A percentile compares a stretch with the other conserved stretches of the same genome.
These are phyloP conservation scores for Morinoia aosen DNA, from an alignment of 2,888 invertebrate genomes.

Conservation along the genomic window DNA sequence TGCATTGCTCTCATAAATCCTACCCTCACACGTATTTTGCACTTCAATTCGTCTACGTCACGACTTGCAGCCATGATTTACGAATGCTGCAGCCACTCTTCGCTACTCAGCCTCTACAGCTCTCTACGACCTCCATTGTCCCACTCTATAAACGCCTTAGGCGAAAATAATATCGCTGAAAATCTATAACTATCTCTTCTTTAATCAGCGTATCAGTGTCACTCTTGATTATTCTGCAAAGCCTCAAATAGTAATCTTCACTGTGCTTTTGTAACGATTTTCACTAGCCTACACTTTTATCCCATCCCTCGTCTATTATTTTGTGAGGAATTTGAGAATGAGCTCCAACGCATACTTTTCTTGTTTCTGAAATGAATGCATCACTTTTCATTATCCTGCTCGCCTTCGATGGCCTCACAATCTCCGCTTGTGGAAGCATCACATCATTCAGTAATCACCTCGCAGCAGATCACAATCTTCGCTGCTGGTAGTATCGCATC, in stretches of 20 bases:
- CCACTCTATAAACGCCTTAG: not conserved
- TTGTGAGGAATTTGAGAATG: not conserved
- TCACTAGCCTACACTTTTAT: not conserved
- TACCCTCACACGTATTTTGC: too few species aligned
- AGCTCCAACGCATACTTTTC: not conserved
- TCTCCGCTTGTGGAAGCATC: not conserved
- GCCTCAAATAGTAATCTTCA: not conserved
- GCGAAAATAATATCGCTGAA: not conserved
- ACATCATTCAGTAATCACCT: not conserved
- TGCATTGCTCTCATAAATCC: too few species aligned
- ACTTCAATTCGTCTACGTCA: too few species aligned
- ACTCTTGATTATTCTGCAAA: not conserved
- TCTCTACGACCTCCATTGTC: not conserved
- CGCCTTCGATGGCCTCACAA: not conserved
- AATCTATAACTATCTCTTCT: not conserved
- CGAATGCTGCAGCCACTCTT: too few species aligned
- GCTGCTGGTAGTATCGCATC: not conserved
- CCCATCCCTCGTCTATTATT: not conserved
- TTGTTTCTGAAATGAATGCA: not conserved
- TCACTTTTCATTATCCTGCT: not conserved
- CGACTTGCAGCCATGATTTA: too few species aligned
- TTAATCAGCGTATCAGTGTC: not conserved
- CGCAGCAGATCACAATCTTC: not conserved
- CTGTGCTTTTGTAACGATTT: not conserved
- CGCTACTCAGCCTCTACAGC: not conserved